Conservation (phyloP, 2,797 vertebrate species). For the Cirrhinus molitorella region DNA sequence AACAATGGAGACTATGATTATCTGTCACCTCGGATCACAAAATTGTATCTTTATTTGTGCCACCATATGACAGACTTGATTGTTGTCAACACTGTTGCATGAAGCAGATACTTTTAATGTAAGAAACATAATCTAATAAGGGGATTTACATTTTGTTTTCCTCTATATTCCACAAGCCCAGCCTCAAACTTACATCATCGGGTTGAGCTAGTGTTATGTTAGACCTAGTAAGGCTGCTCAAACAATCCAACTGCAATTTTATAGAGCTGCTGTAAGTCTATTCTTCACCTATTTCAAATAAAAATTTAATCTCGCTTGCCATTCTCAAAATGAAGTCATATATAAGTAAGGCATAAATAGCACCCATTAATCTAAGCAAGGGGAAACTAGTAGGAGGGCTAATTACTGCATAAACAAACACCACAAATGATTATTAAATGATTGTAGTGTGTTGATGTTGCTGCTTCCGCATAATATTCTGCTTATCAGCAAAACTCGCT, state of each 20-base stretch:
- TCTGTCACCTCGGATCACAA: not conserved
- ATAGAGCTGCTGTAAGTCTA: not conserved
- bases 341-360: not conserved
- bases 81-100: not conserved
- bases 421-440: conserved; percentile 41
- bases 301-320: not conserved
- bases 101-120: not conserved
- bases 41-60: not conserved
- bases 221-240: not conserved
- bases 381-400: conserved; percentile 30
- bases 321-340: not conserved
- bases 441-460: conserved; percentile 19
- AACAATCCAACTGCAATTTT: not conserved
- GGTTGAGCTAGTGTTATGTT: not conserved
- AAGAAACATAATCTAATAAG: not conserved
- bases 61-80: conserved; percentile 16
- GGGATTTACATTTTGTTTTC: not conserved
- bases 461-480: not conserved
- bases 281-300: not conserved
- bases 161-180: not conserved
- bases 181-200: not conserved
- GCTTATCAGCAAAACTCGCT: conserved; percentile 10
- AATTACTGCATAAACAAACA: conserved; percentile 35
- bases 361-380: not conserved
- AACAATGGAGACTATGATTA: conserved; percentile 17